Evolutionary conservation across 2,797 vertebrate species (phyloP), one percentile per base, ranked within the genome.

Genomic region (Brachyalestes nurse): DNA sequence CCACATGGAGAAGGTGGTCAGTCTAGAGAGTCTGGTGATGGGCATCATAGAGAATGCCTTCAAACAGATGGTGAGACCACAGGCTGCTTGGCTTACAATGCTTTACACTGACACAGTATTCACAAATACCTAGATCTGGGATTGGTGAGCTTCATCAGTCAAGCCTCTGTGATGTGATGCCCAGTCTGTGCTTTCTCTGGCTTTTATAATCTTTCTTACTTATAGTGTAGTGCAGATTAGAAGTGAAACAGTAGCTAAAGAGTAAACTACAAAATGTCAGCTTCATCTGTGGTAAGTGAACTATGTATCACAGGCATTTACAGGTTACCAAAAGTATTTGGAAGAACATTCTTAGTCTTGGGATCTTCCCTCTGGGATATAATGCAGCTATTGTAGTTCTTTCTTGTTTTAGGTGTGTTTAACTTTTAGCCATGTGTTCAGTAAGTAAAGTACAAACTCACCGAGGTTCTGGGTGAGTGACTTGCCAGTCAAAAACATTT

Each of bases 1-100:
- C 82, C 95, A 97, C 92, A 95, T 96, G 88, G 97, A 99, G 94
- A 99, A 99, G 87, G 95, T 90, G 0, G 95, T 99, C 72, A 97
- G 95, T 81, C 89, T 96, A 0, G 97, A 99, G 87, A 97, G 95
- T 81, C 94, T 99, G 85, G 94, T 99, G 78, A 95, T 98, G 14
- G 98, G 98, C 0, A 97, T 98, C 86, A 96, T 99, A 25, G 98
- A 99, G 91, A 99, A 95, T 0, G 97, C 98, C 85, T 99, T 99
- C 88, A 95, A 93, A 88, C 93, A 96, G 90, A 99, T 99, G 97
- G 98, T 99, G 87, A 94, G 92, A 82, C 9, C 16, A 75, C 42
- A 23, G 4, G 13, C n/a, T 58, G 21, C 21, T 75, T 7, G n/a
- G 17, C 21, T 13, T 55, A 5, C 23, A 9, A 74, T 49, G 5